These are phyloP conservation scores for Colossoma macropomum DNA, from an alignment of 2,113 vertebrate species.

Conservation along the genomic window DNA sequence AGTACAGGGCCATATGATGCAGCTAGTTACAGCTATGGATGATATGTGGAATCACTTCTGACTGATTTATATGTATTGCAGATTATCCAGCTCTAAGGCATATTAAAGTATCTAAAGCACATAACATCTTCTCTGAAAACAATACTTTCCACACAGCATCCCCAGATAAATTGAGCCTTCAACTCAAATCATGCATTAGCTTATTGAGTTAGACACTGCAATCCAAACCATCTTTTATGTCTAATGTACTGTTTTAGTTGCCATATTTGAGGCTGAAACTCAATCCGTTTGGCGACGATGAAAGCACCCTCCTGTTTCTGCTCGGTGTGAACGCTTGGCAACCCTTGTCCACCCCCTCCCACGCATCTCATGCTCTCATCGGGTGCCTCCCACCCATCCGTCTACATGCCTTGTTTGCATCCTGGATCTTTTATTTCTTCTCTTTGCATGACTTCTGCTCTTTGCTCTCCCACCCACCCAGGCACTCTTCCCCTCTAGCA, in stretches of 20 bases:
- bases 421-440: constrained; percentile 48
- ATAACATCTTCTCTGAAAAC: not conserved
- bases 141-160: not conserved
- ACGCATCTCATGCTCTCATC: constrained; percentile 52
- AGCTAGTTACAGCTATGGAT: too few relatives aligned
- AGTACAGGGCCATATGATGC: too few relatives aligned
- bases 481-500: constrained; percentile 7
- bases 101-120: not conserved
- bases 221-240: not conserved
- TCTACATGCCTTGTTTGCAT: constrained; percentile 46
- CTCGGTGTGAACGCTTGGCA: constrained; percentile 53
- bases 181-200: not conserved
- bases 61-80: not conserved
- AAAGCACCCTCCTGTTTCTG: constrained; percentile 37
- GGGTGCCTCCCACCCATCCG: constrained; percentile 52
- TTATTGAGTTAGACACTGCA: not conserved
- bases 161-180: not conserved
- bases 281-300: constrained; percentile 24
- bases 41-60: too few relatives aligned
- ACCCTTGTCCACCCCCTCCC: constrained; percentile 47
- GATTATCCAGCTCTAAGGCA: not conserved
- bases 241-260: constrained; percentile 11
- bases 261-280: constrained; percentile 10
- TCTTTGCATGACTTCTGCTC: constrained; percentile 49
- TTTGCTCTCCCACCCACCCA: constrained; percentile 38